Conservation (phyloP, 2,888 invertebrate species). For the Ectobius pallidus region DNA sequence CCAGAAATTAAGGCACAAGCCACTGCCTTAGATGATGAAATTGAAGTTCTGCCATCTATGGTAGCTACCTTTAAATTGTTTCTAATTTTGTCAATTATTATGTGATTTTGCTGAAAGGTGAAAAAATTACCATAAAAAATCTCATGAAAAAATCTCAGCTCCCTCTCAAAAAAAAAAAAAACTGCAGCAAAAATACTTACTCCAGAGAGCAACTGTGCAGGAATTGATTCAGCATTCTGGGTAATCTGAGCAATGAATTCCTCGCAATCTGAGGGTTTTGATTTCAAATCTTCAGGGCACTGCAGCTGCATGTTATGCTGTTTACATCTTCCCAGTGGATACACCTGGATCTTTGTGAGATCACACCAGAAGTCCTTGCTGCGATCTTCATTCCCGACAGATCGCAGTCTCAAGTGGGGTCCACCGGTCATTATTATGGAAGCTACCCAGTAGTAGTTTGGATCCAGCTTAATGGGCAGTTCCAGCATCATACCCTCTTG, state of each 20-base stretch:
- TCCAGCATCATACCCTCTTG: constrained; percentile 73
- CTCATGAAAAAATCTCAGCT: too few species aligned
- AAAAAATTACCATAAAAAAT: too few species aligned
- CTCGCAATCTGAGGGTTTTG: constrained; percentile 58
- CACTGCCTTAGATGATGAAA: too few species aligned
- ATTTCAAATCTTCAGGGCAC: constrained; percentile 62
- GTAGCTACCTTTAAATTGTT: too few species aligned
- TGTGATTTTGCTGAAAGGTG: too few species aligned
- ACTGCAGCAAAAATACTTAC: constrained; percentile 48
- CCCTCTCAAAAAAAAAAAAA: too few species aligned
- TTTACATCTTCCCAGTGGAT: constrained; percentile 70
- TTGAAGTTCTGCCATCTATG: too few species aligned
- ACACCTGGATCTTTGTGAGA: constrained; percentile 66
- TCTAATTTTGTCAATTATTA: too few species aligned
- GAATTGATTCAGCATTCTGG: constrained; percentile 60
- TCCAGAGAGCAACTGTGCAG: constrained; percentile 59
- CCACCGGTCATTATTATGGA: constrained; percentile 75
- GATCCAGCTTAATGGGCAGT: constrained; percentile 64
- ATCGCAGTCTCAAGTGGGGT: constrained; percentile 66
- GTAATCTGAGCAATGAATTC: constrained; percentile 16
- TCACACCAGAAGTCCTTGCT: constrained; percentile 72
- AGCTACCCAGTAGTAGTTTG: constrained; percentile 71
- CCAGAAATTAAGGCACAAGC: too few species aligned
- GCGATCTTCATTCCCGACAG: constrained; percentile 63
- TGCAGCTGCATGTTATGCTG: constrained; percentile 62